A percentile compares a stretch with the other conserved stretches of the same genome.
Evolutionary conservation across 2,888 invertebrate genomes (phyloP).

Genomic region (Aproaerema taeniolella): DNA sequence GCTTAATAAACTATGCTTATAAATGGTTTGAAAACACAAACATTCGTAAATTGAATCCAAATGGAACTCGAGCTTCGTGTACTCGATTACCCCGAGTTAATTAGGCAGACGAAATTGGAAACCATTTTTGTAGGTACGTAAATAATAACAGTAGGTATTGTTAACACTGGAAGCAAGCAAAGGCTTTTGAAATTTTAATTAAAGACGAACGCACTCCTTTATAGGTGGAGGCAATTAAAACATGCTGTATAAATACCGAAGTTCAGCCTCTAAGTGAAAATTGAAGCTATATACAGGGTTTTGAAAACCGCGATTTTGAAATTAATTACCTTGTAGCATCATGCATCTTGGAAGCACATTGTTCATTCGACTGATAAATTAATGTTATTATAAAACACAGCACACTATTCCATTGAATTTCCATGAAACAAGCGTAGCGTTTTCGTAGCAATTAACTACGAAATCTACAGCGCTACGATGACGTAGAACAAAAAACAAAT

Average conservation of each 20-base stretch:
- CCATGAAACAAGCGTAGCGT: too few relatives aligned
- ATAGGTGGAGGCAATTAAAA: slow-evolving; percentile 32
- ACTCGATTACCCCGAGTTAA: slow-evolving; percentile 27
- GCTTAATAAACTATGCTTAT: too few relatives aligned
- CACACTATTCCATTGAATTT: too few relatives aligned
- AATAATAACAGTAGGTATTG: slow-evolving; percentile 32
- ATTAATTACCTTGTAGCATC: not conserved
- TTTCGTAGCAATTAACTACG: too few relatives aligned
- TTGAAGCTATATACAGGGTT: not conserved
- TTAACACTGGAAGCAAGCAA: slow-evolving; percentile 25
- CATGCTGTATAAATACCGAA: slow-evolving; percentile 20
- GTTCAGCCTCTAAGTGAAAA: slow-evolving; percentile 5
- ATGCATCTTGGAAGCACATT: too few relatives aligned
- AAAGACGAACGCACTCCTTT: slow-evolving; percentile 34
- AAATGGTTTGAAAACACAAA: too few relatives aligned
- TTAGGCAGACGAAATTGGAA: slow-evolving; percentile 32
- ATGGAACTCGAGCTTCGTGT: slow-evolving; percentile 16
- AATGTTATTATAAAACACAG: too few relatives aligned
- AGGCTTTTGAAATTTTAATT: slow-evolving; percentile 50
- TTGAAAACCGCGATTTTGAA: not conserved
- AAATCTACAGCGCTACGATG: too few relatives aligned
- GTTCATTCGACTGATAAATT: too few relatives aligned
- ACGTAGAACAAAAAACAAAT: too few relatives aligned
- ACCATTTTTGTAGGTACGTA: slow-evolving; percentile 33
- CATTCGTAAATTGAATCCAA: not conserved